phyloP scores from a whole-genome alignment of 2,797 vertebrate species.

The Otus scops region DNA sequence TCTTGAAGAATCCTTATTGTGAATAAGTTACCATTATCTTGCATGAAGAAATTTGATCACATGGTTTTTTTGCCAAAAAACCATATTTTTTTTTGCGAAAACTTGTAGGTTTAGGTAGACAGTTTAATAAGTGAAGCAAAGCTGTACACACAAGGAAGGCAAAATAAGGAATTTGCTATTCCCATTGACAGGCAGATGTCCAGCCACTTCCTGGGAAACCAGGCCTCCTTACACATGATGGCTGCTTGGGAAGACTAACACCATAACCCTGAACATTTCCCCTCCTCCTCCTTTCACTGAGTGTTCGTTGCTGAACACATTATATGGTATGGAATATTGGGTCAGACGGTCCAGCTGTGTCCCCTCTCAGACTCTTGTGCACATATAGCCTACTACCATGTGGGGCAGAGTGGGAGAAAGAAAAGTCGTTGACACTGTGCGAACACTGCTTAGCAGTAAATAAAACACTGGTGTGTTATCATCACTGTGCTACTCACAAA shows the following conservation, averaged over 20 bases:
- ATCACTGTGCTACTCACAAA: not conserved
- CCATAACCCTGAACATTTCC: not conserved
- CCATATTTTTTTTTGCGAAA: not conserved
- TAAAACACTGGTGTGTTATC: not conserved
- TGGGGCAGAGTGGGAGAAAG: not conserved
- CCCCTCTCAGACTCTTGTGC: not conserved
- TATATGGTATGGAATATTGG: not conserved
- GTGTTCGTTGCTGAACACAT: not conserved
- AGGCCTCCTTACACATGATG: accelerated
- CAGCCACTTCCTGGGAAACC: not conserved
- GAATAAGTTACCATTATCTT: not conserved
- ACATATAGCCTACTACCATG: not conserved
- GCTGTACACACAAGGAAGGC: not conserved
- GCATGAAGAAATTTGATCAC: not conserved
- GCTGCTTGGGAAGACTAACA: not conserved
- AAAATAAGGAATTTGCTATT: not conserved
- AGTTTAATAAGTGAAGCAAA: not conserved
- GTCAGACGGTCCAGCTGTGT: not conserved
- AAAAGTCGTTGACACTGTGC: not conserved
- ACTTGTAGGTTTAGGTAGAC: not conserved
- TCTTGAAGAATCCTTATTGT: not conserved
- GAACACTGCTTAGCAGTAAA: not conserved
- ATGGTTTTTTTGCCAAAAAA: not conserved
- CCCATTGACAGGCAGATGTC: not conserved
- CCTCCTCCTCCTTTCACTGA: not conserved